phyloP scores from a whole-genome alignment of 2,888 invertebrate genomes.

The Ormyrus nitidulus region DNA sequence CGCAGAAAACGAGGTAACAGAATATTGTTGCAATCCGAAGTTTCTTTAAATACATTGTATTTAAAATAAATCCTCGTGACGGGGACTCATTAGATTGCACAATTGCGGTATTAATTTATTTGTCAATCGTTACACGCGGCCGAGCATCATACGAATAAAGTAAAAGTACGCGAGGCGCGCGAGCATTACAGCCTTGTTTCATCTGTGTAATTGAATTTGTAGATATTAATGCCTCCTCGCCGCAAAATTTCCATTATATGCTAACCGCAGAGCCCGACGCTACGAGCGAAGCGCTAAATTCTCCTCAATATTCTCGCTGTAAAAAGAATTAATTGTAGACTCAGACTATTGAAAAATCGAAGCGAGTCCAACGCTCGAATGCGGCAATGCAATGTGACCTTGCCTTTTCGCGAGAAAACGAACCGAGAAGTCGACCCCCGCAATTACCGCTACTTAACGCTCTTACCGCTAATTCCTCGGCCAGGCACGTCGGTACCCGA shows the following conservation, averaged over 20 bases:
- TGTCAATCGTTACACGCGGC: slow-evolving; percentile 22
- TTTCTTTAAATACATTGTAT: slow-evolving; percentile 36
- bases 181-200: neutral
- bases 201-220: neutral
- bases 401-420: neutral
- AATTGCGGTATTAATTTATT: slow-evolving; percentile 28
- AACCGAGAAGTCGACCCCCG: neutral
- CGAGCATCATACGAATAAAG: slow-evolving; percentile 11
- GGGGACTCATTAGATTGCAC: neutral
- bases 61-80: slow-evolving; percentile 17
- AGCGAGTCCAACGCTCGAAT: neutral
- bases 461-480: slow-evolving; percentile 23
- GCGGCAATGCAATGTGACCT: slow-evolving; percentile 6
- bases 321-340: too few relatives aligned
- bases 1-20: too few relatives aligned
- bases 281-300: neutral
- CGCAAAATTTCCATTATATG: neutral
- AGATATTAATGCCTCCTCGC: neutral
- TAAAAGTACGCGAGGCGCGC: neutral
- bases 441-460: slow-evolving; percentile 27
- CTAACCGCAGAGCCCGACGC: neutral
- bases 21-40: too few relatives aligned
- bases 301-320: too few relatives aligned
- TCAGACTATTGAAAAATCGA: too few relatives aligned
- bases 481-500: neutral